These are phyloP conservation scores for Cosmorhoe ocellata DNA, from an alignment of 2,888 invertebrate species.

Conservation along the genomic window DNA sequence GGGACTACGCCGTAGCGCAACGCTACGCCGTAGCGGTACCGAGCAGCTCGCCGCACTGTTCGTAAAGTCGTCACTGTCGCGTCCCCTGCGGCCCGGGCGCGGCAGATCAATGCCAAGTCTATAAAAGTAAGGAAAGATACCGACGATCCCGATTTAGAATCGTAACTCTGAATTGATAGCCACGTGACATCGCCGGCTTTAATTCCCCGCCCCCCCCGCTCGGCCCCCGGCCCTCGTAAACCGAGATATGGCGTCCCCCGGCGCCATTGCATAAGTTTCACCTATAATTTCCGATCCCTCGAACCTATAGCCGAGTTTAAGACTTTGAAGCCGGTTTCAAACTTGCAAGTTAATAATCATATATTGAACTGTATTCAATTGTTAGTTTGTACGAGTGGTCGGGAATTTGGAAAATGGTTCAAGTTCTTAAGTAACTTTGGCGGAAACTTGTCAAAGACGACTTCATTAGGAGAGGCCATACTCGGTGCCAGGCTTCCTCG, in stretches of 20 bases:
- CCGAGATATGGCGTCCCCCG: constrained; percentile 43
- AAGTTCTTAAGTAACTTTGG: constrained; percentile 3
- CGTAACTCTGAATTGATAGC: constrained; percentile 62
- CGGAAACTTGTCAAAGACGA: not conserved
- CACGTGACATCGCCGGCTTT: constrained; percentile 51
- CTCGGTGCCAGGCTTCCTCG: too few species aligned
- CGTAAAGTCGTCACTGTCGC: too few species aligned
- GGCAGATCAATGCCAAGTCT: constrained; percentile 17
- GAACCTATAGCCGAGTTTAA: constrained; percentile 37
- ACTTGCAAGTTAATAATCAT: constrained; percentile 30
- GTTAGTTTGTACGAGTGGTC: constrained; percentile 20
- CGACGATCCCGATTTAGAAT: constrained; percentile 41
- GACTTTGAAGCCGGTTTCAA: constrained; percentile 27
- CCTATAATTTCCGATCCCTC: constrained; percentile 55
- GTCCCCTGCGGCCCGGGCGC: too few species aligned
- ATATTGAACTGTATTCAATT: constrained; percentile 31
- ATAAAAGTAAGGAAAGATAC: constrained; percentile 37
- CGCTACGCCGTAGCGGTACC: too few species aligned
- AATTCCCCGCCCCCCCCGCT: constrained; percentile 22
- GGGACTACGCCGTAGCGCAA: too few species aligned
- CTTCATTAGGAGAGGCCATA: not conserved
- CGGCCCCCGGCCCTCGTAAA: constrained; percentile 36
- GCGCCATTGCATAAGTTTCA: constrained; percentile 56
- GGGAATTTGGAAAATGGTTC: not conserved
- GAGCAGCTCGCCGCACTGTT: too few species aligned